Evolutionary conservation across 2,113 vertebrate species (phyloP).

Genomic region (Miniopterus natalensis): DNA sequence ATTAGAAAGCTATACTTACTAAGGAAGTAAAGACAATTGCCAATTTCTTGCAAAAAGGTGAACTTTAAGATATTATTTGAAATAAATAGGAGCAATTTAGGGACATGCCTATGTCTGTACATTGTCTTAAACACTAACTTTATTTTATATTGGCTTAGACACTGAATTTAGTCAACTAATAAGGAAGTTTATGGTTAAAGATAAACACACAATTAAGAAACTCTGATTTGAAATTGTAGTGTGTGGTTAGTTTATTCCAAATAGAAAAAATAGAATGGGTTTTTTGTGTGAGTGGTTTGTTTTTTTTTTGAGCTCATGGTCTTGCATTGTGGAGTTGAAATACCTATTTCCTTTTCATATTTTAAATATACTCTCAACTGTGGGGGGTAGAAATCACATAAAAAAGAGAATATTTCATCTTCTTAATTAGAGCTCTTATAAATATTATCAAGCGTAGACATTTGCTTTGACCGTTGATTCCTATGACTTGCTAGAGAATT

Average conservation of each 20-base stretch:
- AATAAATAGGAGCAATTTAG: slow-evolving; percentile 56
- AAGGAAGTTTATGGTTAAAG: neutral
- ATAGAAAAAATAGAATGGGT: neutral
- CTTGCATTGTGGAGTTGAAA: neutral
- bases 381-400: neutral
- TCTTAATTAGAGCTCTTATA: neutral
- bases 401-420: neutral
- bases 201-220: slow-evolving; percentile 7
- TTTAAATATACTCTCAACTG: neutral
- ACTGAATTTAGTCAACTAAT: slow-evolving; percentile 50
- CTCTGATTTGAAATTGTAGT: neutral
- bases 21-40: slow-evolving; percentile 65
- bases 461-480: neutral
- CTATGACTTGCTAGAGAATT: neutral
- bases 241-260: neutral
- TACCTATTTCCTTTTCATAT: neutral
- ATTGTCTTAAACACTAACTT: slow-evolving; percentile 61
- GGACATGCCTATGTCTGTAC: slow-evolving; percentile 35
- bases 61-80: slow-evolving; percentile 67
- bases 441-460: neutral
- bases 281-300: neutral
- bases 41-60: slow-evolving; percentile 75
- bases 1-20: slow-evolving; percentile 64
- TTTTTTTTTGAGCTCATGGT: rapidly evolving
- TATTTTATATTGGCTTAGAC: slow-evolving; percentile 56